Percentiles rank a stretch among this genome's conserved stretches.
Conservation (phyloP, 2,888 invertebrate species). For the Perithous albicinctus region DNA sequence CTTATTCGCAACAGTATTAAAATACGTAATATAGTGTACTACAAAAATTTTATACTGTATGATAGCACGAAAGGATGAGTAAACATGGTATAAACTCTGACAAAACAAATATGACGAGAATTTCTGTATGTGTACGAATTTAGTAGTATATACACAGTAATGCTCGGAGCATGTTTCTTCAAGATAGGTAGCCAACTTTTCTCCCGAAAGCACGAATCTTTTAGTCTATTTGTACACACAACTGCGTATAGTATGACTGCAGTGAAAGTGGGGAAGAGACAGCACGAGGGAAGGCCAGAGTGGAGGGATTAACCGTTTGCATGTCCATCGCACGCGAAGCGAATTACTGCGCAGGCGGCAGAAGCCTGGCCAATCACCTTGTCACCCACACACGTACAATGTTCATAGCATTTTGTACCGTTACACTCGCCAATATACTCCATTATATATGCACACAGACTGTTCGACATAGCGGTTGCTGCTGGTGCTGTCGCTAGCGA, state of each 20-base stretch:
- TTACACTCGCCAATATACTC: neutral
- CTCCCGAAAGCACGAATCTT: neutral
- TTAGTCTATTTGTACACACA: slow-evolving; percentile 11
- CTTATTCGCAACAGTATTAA: neutral
- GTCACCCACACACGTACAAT: neutral
- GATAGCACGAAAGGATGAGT: slow-evolving; percentile 53
- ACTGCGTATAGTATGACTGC: neutral
- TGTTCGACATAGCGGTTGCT: slow-evolving; percentile 6
- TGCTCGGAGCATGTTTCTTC: slow-evolving; percentile 25
- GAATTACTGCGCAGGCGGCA: slow-evolving; percentile 14
- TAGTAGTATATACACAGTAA: slow-evolving; percentile 1
- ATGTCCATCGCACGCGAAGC: slow-evolving; percentile 8
- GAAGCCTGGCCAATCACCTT: slow-evolving; percentile 13
- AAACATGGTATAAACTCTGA: neutral
- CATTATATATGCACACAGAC: slow-evolving; percentile 17
- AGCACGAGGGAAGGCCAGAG: slow-evolving; percentile 17
- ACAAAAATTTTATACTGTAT: neutral
- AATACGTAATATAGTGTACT: neutral
- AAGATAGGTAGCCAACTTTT: slow-evolving; percentile 18
- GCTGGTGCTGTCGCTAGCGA: slow-evolving; percentile 43
- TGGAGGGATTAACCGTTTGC: slow-evolving; percentile 48
- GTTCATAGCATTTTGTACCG: slow-evolving; percentile 1
- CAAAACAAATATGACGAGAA: slow-evolving; percentile 1
- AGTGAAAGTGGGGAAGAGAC: neutral
- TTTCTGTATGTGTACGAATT: slow-evolving; percentile 22